Evolutionary conservation across 2,888 invertebrate genomes (phyloP), one percentile per base, ranked within the genome.

Genomic region (Drosophila kuntzei): DNA sequence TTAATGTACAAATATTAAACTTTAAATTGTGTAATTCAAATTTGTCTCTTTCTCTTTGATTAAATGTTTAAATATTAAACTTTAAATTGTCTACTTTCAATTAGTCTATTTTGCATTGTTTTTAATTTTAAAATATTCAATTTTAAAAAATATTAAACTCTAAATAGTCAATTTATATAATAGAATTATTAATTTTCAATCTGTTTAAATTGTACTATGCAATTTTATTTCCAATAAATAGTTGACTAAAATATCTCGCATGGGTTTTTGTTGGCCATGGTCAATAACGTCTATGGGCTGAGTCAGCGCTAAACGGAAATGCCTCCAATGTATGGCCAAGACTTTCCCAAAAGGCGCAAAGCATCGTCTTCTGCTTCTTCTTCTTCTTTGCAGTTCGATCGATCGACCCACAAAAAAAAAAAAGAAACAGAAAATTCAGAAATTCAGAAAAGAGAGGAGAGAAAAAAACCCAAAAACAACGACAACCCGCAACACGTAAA

Each of bases 221-320:
- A 27, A 25, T 25, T 25, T 4, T 11, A 12, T 32, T 12, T 11
- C 12, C 11, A 32, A 11, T 32, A 32, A 32, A 32, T 32, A 4
- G 4, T 32, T n/a, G n/a, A n/a, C n/a, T n/a, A n/a, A 32, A 32
- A 32, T n/a, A 27, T 7, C 12, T 7, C 12, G 4, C 1, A 12
- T 32, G 14, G 18, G 18, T 50, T 71, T 61, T 32, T 34, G 44
- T 71, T 61, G 58, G 58, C 59, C 63, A 55, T 68, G 55, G 64
- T 29, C 54, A 59, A 43, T 16, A 54, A 36, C n/a, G n/a, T 34
- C n/a, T 37, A 5, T 20, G 39, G 2, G 61, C 43, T 75, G 75
- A 75, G 46, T 75, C 75, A 75, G 71, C 54, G 29, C 3, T 29
- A 18, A 71, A 44, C 75, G 75, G 71, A 75, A 75, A 75, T 75